Base-by-base conservation (phyloP, 2,113 vertebrate species). In the Hiodon tergisus region DNA sequence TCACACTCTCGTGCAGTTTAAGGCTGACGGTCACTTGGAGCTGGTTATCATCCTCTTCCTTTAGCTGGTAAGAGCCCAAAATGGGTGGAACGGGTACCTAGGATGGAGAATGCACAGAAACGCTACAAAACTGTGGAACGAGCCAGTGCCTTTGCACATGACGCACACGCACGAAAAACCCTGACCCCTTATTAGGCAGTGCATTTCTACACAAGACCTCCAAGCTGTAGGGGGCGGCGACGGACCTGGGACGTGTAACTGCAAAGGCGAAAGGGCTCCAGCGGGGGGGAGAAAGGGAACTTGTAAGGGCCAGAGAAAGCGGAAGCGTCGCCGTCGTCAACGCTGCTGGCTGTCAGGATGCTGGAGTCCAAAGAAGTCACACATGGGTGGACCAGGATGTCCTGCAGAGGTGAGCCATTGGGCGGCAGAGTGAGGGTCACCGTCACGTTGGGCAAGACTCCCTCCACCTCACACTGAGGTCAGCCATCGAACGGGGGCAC, bases 1-100 rank as follows among this genome's bases (percentile, higher is more conserved):
- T 96, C 77, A 97, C 90, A 82, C 95, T 98, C 86, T 98, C 95
- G 7, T 98, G 96, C 81, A 98, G 94, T 84, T 98, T 96, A 78
- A 96, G 90, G 77, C 88, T 90, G 54, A 94, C 84, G 0, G 85
- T 85, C 81, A 96, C 84, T 79, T 88, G 91, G 51, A 96, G 84
- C 7, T 94, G 92, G 74, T 81, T 83, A 67, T 87, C 90, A 76
- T 96, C 89, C 76, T 96, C 93, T 81, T 93, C 93, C 83, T 86
- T 88, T 17, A 98, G 81, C 57, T 95, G 93, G 57, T 96, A 98
- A 72, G 87, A 90, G 59, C 95, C 96, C 79, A 97, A 88, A 86
- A 98, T 95, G 6, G 95, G 95, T 31, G 96, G 95, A 67, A 98
- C 91, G 11, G 96, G 94, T 50, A 97, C 95, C 97, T 98, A 76